Evolutionary conservation across 2,888 invertebrate species (phyloP).

Genomic region (Volucella zonaria): DNA sequence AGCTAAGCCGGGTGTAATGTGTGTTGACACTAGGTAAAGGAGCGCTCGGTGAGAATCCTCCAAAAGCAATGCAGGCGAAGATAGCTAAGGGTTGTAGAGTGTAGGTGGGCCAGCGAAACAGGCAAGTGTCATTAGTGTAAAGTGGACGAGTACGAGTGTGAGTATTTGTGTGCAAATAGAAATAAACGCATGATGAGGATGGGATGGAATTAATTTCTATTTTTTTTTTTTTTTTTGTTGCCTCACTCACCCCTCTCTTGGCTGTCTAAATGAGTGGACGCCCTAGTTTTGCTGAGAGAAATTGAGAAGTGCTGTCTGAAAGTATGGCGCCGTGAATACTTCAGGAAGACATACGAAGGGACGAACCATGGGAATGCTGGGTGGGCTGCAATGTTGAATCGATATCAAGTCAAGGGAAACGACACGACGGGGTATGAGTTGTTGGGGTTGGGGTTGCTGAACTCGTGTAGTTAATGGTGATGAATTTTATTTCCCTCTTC

Average conservation of each 20-base stretch:
- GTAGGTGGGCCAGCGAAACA: not conserved
- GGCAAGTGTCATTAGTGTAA: conserved; percentile 35
- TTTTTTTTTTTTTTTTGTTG: not conserved
- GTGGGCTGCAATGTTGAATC: conserved; percentile 9
- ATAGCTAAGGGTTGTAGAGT: not conserved
- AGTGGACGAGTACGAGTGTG: not conserved
- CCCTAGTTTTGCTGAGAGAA: conserved; percentile 20
- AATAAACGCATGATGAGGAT: conserved; percentile 33
- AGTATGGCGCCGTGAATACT: conserved; percentile 49
- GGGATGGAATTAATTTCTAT: conserved; percentile 23
- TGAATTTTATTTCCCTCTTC: not conserved
- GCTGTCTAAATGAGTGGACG: conserved; percentile 9
- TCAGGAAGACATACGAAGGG: not conserved
- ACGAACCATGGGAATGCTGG: too few relatives aligned
- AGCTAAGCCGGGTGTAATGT: conserved; percentile 24
- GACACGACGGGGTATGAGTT: not conserved
- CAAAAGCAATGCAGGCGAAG: conserved; percentile 2
- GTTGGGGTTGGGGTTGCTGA: not conserved
- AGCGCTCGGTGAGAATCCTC: not conserved
- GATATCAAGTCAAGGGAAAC: not conserved
- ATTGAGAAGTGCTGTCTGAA: conserved; percentile 47
- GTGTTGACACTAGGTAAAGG: conserved; percentile 23
- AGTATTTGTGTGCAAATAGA: conserved; percentile 6
- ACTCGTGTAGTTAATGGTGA: conserved; percentile 1
- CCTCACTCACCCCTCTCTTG: not conserved